Base-by-base conservation (phyloP, 2,113 vertebrate species). In the Chloroceryle aenea region DNA sequence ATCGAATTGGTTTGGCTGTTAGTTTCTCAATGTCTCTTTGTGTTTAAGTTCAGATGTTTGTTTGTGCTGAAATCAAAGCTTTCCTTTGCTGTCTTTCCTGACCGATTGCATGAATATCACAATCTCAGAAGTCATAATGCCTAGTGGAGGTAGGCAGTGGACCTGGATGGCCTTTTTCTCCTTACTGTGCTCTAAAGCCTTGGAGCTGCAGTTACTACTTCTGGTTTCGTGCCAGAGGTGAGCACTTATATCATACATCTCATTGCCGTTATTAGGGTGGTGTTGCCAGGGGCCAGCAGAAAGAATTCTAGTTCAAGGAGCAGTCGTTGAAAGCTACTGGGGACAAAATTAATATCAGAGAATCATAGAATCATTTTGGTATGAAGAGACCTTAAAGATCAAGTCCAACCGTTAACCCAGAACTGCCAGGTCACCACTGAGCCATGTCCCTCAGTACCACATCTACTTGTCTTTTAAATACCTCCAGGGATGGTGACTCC, bases 231-330 rank as follows among this genome's bases (percentile, higher is more conserved):
- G 26, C 23, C 42, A 80, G 59, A 29, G 29, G 30, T 15, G 5
- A 62, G n/a, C 5, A 3, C 7, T 1, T 0, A 2, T 55, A 36
- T 22, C 3, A 1, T 10, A 8, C 8, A 5, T 20, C 4, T 0
- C 16, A 4, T 27, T 75, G 64, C 38, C 5, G 2, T 55, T 32
- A 15, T 10, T 23, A 3, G 1, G 14, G 17, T 36, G 14, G 1
- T 68, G 32, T 14, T 75, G 38, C 27, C 66, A 81, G 29, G 18
- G 12, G 20, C 19, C 58, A 85, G 43, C n/a, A 83, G 71, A 87
- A 71, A 43, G 40, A 10, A 17, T n/a, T 78, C 20, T n/a, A 83
- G n/a, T 30, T 79, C 53, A 58, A 61, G 45, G 12, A 93, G 8
- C n/a, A 69, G 21, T 22, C 38, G 30, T 15, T 67, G 73, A 87